phyloP scores from a whole-genome alignment of 2,888 invertebrate genomes.

The Dryococelus australis region DNA sequence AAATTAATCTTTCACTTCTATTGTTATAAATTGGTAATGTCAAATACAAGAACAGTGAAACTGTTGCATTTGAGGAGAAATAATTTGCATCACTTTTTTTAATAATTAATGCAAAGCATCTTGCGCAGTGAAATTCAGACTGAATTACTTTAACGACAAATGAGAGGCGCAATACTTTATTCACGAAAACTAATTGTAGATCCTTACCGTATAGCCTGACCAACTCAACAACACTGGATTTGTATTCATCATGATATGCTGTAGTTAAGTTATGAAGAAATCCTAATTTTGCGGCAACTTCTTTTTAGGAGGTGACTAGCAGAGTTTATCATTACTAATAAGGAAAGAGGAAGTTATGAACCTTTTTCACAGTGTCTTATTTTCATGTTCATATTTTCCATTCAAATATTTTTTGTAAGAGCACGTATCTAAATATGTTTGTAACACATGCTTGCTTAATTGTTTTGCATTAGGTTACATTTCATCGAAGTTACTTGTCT shows the following conservation, averaged over 20 bases:
- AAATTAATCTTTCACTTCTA: not conserved
- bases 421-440: not conserved
- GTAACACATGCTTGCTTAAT: not conserved
- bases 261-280: not conserved
- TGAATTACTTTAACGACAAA: not conserved
- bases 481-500: not conserved
- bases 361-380: not conserved
- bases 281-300: not conserved
- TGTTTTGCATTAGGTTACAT: not conserved
- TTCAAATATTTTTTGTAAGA: not conserved
- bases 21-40: not conserved
- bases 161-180: constrained; percentile 13
- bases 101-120: not conserved
- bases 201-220: not conserved
- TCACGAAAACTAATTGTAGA: not conserved
- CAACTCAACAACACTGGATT: not conserved
- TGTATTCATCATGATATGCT: not conserved
- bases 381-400: not conserved
- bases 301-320: not conserved
- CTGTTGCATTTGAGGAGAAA: constrained; percentile 8
- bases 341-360: not conserved
- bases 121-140: not conserved
- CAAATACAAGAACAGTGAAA: not conserved
- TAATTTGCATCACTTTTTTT: not conserved
- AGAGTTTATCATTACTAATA: not conserved